phyloP scores from a whole-genome alignment of 1,140 invertebrate species.

The Frieseomelitta varia region DNA sequence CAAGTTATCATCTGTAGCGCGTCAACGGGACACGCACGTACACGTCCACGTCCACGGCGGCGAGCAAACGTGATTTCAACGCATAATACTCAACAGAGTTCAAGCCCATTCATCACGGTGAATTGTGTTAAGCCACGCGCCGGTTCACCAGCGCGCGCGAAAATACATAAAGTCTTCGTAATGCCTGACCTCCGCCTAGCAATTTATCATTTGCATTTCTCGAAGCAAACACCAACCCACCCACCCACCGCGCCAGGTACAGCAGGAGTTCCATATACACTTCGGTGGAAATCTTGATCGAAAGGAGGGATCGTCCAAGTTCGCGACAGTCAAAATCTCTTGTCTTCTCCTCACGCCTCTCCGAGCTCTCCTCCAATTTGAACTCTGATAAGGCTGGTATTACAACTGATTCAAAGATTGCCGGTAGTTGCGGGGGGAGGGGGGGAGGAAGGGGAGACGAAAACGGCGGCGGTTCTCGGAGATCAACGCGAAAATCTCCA shows the following conservation, averaged over 20 bases:
- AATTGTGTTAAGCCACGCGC: slow-evolving; percentile 50
- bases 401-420: neutral
- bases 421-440: neutral
- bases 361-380: neutral
- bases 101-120: slow-evolving; percentile 57
- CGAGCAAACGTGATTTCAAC: slow-evolving; percentile 58
- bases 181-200: slow-evolving; percentile 41
- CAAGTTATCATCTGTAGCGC: slow-evolving; percentile 21
- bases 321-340: neutral
- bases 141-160: slow-evolving; percentile 42
- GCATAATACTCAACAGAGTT: slow-evolving; percentile 36
- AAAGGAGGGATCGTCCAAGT: neutral
- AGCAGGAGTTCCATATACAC: too few species aligned
- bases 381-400: slow-evolving; percentile 4
- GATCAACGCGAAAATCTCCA: slow-evolving; percentile 44
- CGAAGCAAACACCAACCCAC: neutral
- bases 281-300: neutral
- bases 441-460: too few species aligned
- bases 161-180: slow-evolving; percentile 63
- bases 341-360: too few species aligned
- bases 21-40: neutral
- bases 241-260: too few species aligned
- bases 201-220: slow-evolving; percentile 59
- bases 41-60: slow-evolving; percentile 29
- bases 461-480: slow-evolving; percentile 4